Conservation (phyloP, 2,113 vertebrate species). For the Paradisaea rubra region DNA sequence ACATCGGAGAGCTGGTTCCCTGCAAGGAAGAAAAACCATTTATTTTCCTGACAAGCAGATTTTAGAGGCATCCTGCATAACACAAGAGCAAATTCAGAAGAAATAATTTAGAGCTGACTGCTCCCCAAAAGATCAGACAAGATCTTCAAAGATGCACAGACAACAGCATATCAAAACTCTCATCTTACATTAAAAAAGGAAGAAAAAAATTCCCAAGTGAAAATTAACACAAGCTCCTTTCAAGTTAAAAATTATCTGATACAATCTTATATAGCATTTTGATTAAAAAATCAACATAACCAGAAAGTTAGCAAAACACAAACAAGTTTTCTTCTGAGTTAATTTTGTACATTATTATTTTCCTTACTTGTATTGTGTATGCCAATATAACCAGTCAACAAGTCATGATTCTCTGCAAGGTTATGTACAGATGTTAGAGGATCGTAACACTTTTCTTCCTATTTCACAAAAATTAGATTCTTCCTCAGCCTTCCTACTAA, state of each 20-base stretch:
- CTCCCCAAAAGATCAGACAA: neutral
- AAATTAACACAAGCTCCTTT: neutral
- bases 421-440: neutral
- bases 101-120: neutral
- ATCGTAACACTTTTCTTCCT: neutral
- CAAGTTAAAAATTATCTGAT: neutral
- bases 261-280: neutral
- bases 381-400: neutral
- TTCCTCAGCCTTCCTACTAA: neutral
- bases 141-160: neutral
- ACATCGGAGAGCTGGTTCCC: neutral
- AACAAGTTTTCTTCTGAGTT: neutral
- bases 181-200: neutral
- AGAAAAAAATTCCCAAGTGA: neutral
- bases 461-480: neutral
- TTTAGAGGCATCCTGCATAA: neutral
- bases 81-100: neutral
- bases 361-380: neutral
- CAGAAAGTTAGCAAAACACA: neutral
- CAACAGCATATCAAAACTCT: neutral
- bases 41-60: neutral
- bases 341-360: neutral
- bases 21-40: neutral
- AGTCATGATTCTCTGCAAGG: neutral
- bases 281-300: neutral